Evolutionary conservation across 2,888 invertebrate species (phyloP).

Genomic region (Caenorhabditis sp.): DNA sequence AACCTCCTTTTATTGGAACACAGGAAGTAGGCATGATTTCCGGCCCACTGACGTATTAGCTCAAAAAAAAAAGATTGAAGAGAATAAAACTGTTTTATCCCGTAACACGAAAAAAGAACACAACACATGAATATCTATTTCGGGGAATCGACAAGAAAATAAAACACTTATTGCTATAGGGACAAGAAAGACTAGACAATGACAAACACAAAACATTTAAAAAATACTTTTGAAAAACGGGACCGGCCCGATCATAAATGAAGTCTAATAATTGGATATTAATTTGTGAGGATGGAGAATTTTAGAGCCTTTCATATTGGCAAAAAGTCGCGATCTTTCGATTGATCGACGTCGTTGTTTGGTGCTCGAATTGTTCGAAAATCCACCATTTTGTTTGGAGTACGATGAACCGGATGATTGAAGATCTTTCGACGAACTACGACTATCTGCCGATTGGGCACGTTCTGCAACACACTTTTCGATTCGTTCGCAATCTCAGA

Average conservation of each 20-base stretch:
- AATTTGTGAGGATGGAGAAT: conserved; percentile 43
- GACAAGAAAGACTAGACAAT: background rate
- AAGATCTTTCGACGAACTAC: conserved; percentile 30
- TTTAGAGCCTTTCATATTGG: conserved; percentile 48
- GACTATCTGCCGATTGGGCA: conserved; percentile 61
- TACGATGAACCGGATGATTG: conserved; percentile 12
- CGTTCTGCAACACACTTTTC: conserved; percentile 54
- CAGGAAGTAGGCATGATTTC: no score
- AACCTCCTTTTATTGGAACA: no score
- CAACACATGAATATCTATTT: background rate
- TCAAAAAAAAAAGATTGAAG: no score
- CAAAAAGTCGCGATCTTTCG: conserved; percentile 51
- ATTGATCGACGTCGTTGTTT: conserved; percentile 55
- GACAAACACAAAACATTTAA: background rate
- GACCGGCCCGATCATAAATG: background rate
- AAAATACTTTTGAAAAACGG: no score
- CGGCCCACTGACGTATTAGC: no score
- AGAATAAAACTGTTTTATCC: background rate
- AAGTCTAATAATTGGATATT: conserved; percentile 35
- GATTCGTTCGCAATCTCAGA: background rate
- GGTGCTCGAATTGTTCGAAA: background rate
- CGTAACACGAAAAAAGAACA: background rate
- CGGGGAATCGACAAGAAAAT: background rate
- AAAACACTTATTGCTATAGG: no score
- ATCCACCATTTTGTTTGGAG: background rate